phyloP scores from a whole-genome alignment of 1,140 invertebrate genomes.

The Heterodera carotae region DNA sequence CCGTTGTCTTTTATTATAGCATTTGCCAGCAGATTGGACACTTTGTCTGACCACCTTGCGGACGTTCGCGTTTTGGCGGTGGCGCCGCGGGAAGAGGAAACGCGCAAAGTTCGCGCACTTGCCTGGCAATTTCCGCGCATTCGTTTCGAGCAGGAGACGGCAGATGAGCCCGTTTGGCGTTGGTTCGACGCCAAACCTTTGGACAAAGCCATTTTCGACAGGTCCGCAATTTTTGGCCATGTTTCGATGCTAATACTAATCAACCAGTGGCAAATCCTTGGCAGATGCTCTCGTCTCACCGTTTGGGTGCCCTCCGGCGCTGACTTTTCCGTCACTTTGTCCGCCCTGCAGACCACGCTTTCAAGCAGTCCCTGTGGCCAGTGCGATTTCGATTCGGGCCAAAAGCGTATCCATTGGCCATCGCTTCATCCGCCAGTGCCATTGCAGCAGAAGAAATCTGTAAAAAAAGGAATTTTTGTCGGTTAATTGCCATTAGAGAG shows the following conservation, averaged over 20 bases:
- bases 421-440: constrained; percentile 25
- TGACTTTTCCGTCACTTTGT: neutral
- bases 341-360: neutral
- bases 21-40: constrained; percentile 12
- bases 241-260: neutral
- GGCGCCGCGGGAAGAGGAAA: constrained; percentile 8
- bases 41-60: constrained; percentile 22
- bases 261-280: neutral
- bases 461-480: neutral
- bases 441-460: neutral
- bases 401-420: constrained; percentile 10
- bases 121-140: constrained; percentile 23
- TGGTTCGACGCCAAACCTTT: constrained; percentile 33
- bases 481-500: neutral
- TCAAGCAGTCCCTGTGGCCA: constrained; percentile 12
- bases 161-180: constrained; percentile 18
- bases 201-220: constrained; percentile 38
- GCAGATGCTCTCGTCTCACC: constrained; percentile 22
- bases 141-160: constrained; percentile 27
- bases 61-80: constrained; percentile 24
- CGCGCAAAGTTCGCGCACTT: constrained; percentile 1
- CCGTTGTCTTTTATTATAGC: neutral
- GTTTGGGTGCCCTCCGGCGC: neutral
- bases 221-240: constrained; percentile 18
- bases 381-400: constrained; percentile 14